phyloP scores from a whole-genome alignment of 2,113 vertebrate genomes.

The Larimichthys polyactis region DNA sequence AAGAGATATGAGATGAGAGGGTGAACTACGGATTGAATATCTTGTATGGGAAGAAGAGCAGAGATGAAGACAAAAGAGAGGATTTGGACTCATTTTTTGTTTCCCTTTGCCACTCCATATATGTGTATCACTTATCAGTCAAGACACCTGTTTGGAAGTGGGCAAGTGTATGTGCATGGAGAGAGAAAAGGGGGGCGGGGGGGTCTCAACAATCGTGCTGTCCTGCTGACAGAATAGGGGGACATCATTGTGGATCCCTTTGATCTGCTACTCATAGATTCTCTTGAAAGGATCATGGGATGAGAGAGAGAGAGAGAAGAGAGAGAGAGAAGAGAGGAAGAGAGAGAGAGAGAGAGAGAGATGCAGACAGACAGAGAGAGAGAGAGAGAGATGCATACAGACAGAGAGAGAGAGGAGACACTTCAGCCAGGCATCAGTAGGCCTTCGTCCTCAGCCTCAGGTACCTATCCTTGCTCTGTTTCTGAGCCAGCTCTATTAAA shows the following conservation, averaged over 20 bases:
- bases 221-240: constrained; percentile 76
- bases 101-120: constrained; percentile 44
- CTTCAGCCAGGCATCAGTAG: constrained; percentile 81
- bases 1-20: not conserved
- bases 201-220: constrained; percentile 58
- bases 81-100: constrained; percentile 41
- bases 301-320: constrained; percentile 59
- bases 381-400: constrained; percentile 40
- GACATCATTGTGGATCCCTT: constrained; percentile 81
- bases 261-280: constrained; percentile 82
- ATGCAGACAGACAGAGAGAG: constrained; percentile 54
- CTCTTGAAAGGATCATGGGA: constrained; percentile 80
- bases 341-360: constrained; percentile 57
- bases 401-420: constrained; percentile 69
- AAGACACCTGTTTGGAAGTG: constrained; percentile 77
- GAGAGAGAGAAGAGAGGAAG: constrained; percentile 52
- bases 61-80: constrained; percentile 47
- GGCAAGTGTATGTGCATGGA: constrained; percentile 20
- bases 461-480: constrained; percentile 79
- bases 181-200: not conserved
- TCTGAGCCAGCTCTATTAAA: constrained; percentile 84
- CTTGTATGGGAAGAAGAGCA: constrained; percentile 33
- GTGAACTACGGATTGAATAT: constrained; percentile 21
- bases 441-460: constrained; percentile 79
- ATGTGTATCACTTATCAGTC: constrained; percentile 69